Conservation (phyloP, 1,140 invertebrate species). For the Drosophila kepulauana region DNA sequence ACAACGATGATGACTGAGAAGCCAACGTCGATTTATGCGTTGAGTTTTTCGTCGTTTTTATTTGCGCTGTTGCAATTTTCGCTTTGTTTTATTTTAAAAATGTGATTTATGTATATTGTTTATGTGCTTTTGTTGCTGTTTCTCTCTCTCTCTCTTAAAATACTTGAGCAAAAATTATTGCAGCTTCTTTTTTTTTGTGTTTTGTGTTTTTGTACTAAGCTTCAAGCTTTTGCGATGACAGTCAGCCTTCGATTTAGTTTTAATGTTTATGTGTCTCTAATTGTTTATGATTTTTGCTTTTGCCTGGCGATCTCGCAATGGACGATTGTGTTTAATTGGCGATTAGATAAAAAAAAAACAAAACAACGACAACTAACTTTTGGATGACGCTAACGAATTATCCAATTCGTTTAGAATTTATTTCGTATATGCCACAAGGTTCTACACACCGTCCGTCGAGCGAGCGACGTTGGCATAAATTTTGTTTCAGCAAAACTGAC, state of each 20-base stretch:
- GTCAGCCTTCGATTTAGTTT: constrained; percentile 82
- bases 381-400: constrained; percentile 44
- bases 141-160: constrained; percentile 46
- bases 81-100: constrained; percentile 79
- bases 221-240: constrained; percentile 50
- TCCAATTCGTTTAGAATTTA: constrained; percentile 46
- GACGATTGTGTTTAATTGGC: constrained; percentile 68
- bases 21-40: constrained; percentile 72
- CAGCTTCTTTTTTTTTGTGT: constrained; percentile 67
- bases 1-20: neutral
- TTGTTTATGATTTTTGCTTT: constrained; percentile 74
- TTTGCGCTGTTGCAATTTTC: constrained; percentile 74
- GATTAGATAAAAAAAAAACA: constrained; percentile 76
- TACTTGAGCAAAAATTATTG: constrained; percentile 79
- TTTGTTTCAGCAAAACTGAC: constrained; percentile 71
- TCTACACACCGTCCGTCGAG: neutral
- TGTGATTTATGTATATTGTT: constrained; percentile 80
- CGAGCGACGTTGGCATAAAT: constrained; percentile 62
- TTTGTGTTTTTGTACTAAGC: constrained; percentile 6
- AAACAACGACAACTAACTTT: constrained; percentile 7
- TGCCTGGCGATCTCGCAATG: constrained; percentile 23
- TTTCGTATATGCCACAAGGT: constrained; percentile 31
- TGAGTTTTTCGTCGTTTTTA: constrained; percentile 54
- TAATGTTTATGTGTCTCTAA: constrained; percentile 81
- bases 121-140: constrained; percentile 42